Conservation (phyloP, 2,113 vertebrate species). For the Peromyscus polionotus region DNA sequence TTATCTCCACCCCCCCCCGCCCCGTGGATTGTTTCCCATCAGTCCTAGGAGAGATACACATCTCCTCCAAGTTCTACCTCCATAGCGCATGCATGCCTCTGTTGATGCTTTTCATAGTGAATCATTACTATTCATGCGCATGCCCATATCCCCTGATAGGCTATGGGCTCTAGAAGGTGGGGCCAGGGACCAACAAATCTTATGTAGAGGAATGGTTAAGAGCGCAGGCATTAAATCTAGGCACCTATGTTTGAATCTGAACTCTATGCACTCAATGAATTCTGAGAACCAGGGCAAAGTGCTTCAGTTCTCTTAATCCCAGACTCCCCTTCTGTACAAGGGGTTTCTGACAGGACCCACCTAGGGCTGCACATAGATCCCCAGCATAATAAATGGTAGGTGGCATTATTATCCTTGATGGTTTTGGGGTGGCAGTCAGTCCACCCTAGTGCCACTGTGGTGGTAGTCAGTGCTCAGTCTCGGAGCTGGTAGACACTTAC, state of each 20-base stretch:
- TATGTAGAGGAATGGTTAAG: neutral
- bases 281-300: neutral
- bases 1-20: neutral
- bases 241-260: neutral
- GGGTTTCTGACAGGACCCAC: neutral
- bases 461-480: neutral
- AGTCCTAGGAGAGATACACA: neutral
- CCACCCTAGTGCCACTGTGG: neutral
- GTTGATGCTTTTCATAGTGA: neutral
- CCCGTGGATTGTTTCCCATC: neutral
- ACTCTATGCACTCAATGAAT: neutral
- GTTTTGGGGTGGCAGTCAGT: neutral
- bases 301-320: neutral
- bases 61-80: neutral
- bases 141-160: no score
- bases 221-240: neutral
- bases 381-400: neutral
- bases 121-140: neutral
- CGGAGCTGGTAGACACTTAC: no score
- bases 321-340: neutral
- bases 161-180: neutral
- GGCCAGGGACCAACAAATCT: neutral
- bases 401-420: neutral
- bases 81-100: fast-evolving
- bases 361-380: neutral